These are phyloP conservation scores for Teleiodes luculella DNA, from an alignment of 2,888 invertebrate species.

Conservation along the genomic window DNA sequence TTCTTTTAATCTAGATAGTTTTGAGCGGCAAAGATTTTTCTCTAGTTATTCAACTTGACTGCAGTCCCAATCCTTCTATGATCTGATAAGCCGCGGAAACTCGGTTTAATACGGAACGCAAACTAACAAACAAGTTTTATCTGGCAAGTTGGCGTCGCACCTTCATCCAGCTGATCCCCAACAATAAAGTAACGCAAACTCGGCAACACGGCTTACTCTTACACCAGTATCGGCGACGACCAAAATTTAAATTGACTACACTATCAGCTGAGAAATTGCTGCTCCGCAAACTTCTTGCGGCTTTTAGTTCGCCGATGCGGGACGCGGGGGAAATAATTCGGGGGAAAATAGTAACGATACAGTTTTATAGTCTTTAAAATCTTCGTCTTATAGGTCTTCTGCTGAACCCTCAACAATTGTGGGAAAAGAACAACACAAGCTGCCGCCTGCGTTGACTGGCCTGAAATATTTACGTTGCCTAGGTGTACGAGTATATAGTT, in stretches of 20 bases:
- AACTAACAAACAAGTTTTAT: slow-evolving; percentile 74
- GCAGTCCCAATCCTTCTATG: slow-evolving; percentile 33
- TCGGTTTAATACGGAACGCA: slow-evolving; percentile 37
- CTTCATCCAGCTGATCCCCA: slow-evolving; percentile 70
- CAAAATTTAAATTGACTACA: slow-evolving; percentile 1
- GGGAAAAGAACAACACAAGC: too few relatives aligned
- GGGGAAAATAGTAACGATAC: too few relatives aligned
- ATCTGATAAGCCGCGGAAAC: slow-evolving; percentile 40
- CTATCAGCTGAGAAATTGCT: not conserved
- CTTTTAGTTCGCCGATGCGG: not conserved
- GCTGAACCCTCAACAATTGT: too few relatives aligned
- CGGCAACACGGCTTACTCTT: slow-evolving; percentile 45
- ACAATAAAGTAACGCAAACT: slow-evolving; percentile 59
- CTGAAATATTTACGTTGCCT: too few relatives aligned
- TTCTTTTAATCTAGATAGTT: too few relatives aligned
- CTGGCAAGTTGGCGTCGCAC: slow-evolving; percentile 62
- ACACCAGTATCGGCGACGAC: slow-evolving; percentile 24
- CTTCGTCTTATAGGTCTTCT: too few relatives aligned
- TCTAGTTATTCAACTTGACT: not conserved
- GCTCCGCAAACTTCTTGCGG: not conserved
- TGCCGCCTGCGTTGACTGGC: too few relatives aligned
- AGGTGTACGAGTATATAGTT: too few relatives aligned
- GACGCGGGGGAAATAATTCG: too few relatives aligned
- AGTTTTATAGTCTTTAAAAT: too few relatives aligned
- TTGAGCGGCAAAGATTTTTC: not conserved